These are phyloP conservation scores for Dreissena polymorpha DNA, from an alignment of 1,140 invertebrate genomes.

Conservation along the genomic window DNA sequence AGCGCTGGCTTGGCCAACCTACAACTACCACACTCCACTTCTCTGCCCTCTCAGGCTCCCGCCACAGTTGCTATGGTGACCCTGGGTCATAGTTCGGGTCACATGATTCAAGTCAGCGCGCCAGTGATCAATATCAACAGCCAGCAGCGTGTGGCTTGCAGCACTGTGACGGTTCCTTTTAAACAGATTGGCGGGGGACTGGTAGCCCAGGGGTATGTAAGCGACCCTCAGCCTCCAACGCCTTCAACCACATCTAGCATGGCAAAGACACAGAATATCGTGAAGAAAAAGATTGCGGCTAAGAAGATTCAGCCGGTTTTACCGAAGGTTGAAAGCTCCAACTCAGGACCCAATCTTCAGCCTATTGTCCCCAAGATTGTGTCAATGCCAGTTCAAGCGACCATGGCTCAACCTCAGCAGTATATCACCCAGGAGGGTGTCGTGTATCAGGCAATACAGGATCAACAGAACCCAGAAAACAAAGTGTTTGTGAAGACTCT, in stretches of 20 bases:
- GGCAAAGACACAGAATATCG: neutral
- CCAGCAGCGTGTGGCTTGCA: neutral
- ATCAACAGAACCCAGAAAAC: constrained; percentile 42
- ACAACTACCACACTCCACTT: neutral
- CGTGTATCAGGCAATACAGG: constrained; percentile 34
- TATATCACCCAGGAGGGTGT: constrained; percentile 43
- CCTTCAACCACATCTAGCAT: neutral
- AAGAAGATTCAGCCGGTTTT: constrained; percentile 46
- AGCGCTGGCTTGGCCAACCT: neutral
- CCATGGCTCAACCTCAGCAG: constrained; percentile 31
- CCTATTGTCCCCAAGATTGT: constrained; percentile 36
- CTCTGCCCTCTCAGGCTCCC: neutral
- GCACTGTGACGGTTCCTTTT: neutral
- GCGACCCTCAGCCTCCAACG: neutral
- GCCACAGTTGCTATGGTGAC: neutral
- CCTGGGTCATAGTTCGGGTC: neutral
- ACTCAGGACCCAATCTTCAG: neutral
- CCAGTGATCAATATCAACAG: neutral
- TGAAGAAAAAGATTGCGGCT: neutral
- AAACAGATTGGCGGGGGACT: neutral
- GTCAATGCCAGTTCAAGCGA: neutral
- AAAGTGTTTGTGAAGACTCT: constrained; percentile 52
- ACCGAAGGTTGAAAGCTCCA: constrained; percentile 13
- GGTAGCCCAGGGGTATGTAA: constrained; percentile 22
- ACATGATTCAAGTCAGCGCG: neutral